These are phyloP conservation scores for Nesogale talazaci DNA, from an alignment of 2,113 vertebrate genomes.

Conservation along the genomic window DNA sequence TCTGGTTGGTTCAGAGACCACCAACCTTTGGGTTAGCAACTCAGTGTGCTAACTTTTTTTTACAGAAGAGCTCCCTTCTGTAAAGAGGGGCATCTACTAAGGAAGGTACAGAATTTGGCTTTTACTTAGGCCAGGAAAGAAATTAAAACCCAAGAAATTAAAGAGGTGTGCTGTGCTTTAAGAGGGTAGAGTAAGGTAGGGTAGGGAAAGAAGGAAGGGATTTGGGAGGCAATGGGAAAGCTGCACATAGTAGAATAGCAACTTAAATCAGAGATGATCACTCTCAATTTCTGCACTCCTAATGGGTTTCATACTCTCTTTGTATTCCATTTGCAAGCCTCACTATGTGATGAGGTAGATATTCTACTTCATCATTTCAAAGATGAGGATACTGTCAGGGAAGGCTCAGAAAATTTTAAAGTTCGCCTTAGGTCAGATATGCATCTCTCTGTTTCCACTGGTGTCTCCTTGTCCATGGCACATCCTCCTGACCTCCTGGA, in stretches of 20 bases:
- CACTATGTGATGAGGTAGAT: background rate
- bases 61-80: background rate
- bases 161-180: background rate
- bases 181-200: no score
- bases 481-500: background rate
- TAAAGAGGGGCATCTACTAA: background rate
- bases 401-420: conserved; percentile 17
- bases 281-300: background rate
- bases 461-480: no score
- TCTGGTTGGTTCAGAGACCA: no score
- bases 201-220: background rate
- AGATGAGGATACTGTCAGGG: background rate
- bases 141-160: background rate
- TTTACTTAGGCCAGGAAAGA: conserved; percentile 14
- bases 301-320: background rate
- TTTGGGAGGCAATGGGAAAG: background rate
- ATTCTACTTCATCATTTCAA: background rate
- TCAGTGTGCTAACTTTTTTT: no score
- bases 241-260: conserved; percentile 25
- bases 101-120: background rate
- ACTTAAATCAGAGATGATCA: background rate
- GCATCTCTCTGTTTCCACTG: no score
- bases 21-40: no score
- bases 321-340: background rate
- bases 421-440: background rate